Percentiles rank a stretch among this genome's conserved stretches.
phyloP scores from a whole-genome alignment of 2,797 vertebrate species.

The Gadopsis bispinosus region DNA sequence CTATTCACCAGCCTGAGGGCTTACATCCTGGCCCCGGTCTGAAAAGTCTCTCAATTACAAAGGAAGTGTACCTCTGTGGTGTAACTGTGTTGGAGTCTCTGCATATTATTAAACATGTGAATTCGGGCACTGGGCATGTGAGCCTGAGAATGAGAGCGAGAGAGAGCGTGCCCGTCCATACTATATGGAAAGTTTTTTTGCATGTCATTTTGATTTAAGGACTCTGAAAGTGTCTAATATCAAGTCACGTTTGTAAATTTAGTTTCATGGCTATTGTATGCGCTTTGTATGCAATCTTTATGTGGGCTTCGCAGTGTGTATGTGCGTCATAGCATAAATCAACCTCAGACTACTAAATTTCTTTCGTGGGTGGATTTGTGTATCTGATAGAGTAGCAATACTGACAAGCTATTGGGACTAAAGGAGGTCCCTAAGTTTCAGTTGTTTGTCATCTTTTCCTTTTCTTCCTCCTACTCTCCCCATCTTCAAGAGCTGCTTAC shows the following conservation, averaged over 20 bases:
- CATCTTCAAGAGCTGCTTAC: slow-evolving; percentile 83
- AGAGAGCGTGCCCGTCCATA: not conserved
- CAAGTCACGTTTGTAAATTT: slow-evolving; percentile 10
- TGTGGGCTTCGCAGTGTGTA: slow-evolving; percentile 20
- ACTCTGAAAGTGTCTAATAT: slow-evolving; percentile 16
- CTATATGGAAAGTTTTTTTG: slow-evolving; percentile 3
- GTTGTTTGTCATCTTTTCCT: slow-evolving; percentile 74
- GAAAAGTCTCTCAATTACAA: slow-evolving; percentile 58
- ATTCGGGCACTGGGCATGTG: slow-evolving; percentile 31
- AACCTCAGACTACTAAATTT: slow-evolving; percentile 37
- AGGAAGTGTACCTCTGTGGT: slow-evolving; percentile 59
- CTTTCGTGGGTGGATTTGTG: slow-evolving; percentile 66
- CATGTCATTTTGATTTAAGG: slow-evolving; percentile 26
- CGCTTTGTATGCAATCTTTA: slow-evolving; percentile 34
- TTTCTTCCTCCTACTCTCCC: slow-evolving; percentile 73
- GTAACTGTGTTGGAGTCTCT: slow-evolving; percentile 46
- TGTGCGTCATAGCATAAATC: slow-evolving; percentile 52
- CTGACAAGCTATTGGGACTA: slow-evolving; percentile 71
- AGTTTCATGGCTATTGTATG: slow-evolving; percentile 1
- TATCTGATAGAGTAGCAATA: slow-evolving; percentile 65
- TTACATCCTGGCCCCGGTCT: slow-evolving; percentile 67
- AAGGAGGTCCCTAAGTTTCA: slow-evolving; percentile 72
- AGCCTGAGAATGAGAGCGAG: slow-evolving; percentile 16
- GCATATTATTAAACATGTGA: slow-evolving; percentile 61
- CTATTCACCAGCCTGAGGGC: slow-evolving; percentile 70